Evolutionary conservation across 1,140 invertebrate species (phyloP), one percentile per base, ranked within the genome.

Genomic region (Eurosta solidaginis): DNA sequence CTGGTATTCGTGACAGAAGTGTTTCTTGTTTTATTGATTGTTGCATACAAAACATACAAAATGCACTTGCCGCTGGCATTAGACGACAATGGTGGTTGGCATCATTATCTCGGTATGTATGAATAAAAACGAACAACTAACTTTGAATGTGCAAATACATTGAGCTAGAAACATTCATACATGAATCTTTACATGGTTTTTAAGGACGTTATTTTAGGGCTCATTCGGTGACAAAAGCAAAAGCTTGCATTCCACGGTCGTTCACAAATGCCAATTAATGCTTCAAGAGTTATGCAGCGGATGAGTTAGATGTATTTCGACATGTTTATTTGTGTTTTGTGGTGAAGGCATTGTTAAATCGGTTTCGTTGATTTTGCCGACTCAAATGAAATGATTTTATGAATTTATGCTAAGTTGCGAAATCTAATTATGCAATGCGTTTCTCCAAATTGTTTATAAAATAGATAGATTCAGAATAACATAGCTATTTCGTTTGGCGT

Each of bases 21-120:
- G 54, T 59, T 59, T 59, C 54, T 12, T 33, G 54, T 59, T 59
- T 59, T 59, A 59, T 59, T 59, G 54, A 59, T 59, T 59, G 54
- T 36, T 59, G 54, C 54, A 33, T 33, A 27, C n/a, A 59, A 0
- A 2, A 14, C 9, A 12, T n/a, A 59, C 54, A 59, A 5, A 59
- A 59, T 59, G 54, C 54, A 59, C 29, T 59, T 59, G 54, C 54
- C 54, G 54, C 54, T 59, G 54, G 54, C 27, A 29, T 25, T 12
- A 33, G 54, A 59, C 54, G 54, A 59, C 54, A 59, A 59, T 59
- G 54, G 33, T 59, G n/a, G n/a, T n/a, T n/a, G 54, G 54, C 29
- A 29, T 59, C 54, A 59, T 59, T 59, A 59, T 25, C 29, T 6
- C 33, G 54, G 27, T 29, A 59, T 59, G 54, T 33, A 59, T 59